Percentiles rank a stretch among this genome's conserved stretches.
Evolutionary conservation across 1,140 invertebrate species (phyloP).

Genomic region (Rhopalosiphum padi): DNA sequence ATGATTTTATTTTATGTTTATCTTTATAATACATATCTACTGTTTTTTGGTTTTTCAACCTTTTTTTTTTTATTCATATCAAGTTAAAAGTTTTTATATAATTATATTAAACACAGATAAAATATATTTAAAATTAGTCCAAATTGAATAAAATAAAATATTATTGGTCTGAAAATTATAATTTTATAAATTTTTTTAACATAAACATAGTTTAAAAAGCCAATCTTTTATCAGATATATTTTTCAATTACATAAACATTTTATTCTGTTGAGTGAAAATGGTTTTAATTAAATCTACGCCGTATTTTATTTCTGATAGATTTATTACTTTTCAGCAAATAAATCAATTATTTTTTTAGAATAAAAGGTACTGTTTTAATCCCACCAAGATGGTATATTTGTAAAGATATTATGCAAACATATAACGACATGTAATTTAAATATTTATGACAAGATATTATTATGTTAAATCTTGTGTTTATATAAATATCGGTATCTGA

Average conservation of each 20-base stretch:
- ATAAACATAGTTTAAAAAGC: neutral
- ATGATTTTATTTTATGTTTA: no score
- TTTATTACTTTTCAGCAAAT: neutral
- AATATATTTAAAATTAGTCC: no score
- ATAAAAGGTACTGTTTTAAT: neutral
- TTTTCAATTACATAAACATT: neutral
- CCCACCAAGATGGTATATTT: neutral
- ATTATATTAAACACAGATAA: no score
- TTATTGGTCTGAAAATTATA: neutral
- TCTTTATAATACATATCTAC: no score
- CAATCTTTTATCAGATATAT: neutral
- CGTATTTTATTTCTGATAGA: neutral
- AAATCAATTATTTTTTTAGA: neutral
- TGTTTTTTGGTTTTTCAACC: no score
- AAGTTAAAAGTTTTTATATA: no score
- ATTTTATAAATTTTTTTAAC: neutral
- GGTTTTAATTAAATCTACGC: neutral
- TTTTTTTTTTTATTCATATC: no score
- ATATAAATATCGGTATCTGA: neutral
- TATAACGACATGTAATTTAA: constrained; percentile 5
- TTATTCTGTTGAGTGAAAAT: neutral
- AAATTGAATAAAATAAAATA: no score
- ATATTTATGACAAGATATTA: neutral
- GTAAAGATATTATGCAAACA: neutral
- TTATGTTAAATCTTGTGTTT: neutral